Evolutionary conservation across 92 coral and sea anemone genomes (phyloP).

Genomic region (Actinostola sp.): DNA sequence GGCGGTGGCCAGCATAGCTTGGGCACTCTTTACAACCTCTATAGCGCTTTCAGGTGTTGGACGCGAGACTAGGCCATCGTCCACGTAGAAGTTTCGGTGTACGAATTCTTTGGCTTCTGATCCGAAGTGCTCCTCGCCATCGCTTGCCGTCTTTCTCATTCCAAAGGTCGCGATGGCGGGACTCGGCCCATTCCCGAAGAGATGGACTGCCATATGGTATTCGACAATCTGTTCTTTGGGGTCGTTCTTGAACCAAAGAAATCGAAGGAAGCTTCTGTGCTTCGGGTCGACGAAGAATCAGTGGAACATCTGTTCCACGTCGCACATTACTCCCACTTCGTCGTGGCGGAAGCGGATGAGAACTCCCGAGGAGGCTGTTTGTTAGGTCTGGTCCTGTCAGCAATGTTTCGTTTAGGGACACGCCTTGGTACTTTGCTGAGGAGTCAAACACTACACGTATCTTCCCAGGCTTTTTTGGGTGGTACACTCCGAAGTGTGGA

Average conservation of each 20-base stretch:
- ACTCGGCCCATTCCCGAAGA: conserved; percentile 27
- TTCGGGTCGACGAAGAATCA: conserved; percentile 4
- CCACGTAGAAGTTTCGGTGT: conserved; percentile 33
- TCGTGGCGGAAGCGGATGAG: conserved; percentile 24
- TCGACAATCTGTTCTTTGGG: conserved; percentile 6
- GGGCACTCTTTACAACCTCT: conserved; percentile 26
- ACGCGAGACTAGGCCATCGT: conserved; percentile 27
- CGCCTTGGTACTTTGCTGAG: conserved; percentile 21
- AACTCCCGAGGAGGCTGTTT: conserved; percentile 38
- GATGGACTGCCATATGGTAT: too few species aligned
- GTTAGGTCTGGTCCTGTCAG: conserved; percentile 41
- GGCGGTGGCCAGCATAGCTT: conserved; percentile 26
- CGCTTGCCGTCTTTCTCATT: conserved; percentile 17
- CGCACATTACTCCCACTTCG: conserved; percentile 22
- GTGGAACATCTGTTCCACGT: too few species aligned
- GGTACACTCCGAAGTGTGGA: conserved; percentile 40
- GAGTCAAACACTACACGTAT: conserved; percentile 29
- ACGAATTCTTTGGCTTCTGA: conserved; percentile 20
- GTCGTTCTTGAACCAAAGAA: conserved; percentile 17
- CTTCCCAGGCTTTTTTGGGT: conserved; percentile 14
- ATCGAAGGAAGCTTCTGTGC: conserved; percentile 23
- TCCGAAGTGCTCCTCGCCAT: conserved; percentile 30
- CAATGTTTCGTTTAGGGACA: conserved; percentile 34
- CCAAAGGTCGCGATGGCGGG: conserved; percentile 34
- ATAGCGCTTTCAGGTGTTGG: conserved; percentile 23